phyloP scores from a whole-genome alignment of 2,113 vertebrate species.

The Tringa solitaria region DNA sequence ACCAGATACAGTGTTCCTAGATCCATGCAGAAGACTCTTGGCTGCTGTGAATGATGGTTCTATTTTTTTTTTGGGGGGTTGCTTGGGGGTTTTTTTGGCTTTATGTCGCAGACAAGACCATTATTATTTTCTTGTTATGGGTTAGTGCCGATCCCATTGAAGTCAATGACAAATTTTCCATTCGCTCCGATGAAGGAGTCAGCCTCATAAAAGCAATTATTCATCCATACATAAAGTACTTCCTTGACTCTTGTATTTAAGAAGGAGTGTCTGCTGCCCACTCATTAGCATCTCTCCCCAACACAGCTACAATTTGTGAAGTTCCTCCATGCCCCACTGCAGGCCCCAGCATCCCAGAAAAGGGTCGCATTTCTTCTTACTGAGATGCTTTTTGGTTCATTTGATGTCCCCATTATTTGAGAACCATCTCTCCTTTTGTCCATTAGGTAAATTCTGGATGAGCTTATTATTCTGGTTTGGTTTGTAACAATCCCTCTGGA shows the following conservation, averaged over 20 bases:
- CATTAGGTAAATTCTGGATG: slow-evolving; percentile 53
- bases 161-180: background rate
- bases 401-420: slow-evolving; percentile 34
- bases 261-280: background rate
- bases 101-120: background rate
- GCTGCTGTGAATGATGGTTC: background rate
- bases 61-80: background rate
- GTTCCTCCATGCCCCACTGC: background rate
- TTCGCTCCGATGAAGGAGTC: background rate
- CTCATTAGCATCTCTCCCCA: background rate
- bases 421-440: slow-evolving; percentile 10
- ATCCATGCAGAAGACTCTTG: slow-evolving; percentile 19
- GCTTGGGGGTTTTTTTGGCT: background rate
- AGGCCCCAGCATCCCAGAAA: background rate
- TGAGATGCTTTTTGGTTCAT: slow-evolving; percentile 8
- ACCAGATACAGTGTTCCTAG: slow-evolving; percentile 3
- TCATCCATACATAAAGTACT: background rate
- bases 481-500: slow-evolving; percentile 46
- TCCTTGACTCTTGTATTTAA: background rate
- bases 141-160: background rate
- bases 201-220: slow-evolving; percentile 22
- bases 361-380: background rate
- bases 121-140: slow-evolving; percentile 22
- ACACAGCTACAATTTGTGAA: background rate
- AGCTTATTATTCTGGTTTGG: slow-evolving; percentile 36